These are phyloP conservation scores for Gyps fulvus DNA, from an alignment of 2,113 vertebrate species.

Conservation along the genomic window DNA sequence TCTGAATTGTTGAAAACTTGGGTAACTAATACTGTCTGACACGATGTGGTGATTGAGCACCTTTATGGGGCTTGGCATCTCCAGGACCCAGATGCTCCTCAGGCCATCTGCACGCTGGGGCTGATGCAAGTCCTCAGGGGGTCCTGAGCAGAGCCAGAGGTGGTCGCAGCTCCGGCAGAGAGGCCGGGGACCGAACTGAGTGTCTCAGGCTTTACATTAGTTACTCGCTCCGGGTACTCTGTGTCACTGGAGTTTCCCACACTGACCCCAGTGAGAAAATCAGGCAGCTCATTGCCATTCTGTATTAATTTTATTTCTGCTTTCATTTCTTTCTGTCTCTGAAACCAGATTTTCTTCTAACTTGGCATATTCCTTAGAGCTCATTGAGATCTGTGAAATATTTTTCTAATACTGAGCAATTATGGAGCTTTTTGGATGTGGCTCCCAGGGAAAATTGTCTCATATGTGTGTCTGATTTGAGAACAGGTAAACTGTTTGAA, in stretches of 20 bases:
- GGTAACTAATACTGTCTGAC: not conserved
- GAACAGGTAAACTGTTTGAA: not conserved
- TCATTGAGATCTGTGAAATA: not conserved
- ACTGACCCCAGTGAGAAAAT: not conserved
- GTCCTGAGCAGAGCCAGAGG: not conserved
- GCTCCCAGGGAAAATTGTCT: not conserved
- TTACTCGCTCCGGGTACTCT: not conserved
- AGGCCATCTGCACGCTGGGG: not conserved
- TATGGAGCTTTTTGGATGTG: not conserved
- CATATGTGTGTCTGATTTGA: not conserved
- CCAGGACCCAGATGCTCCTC: not conserved
- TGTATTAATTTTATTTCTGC: not conserved
- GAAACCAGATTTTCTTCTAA: not conserved
- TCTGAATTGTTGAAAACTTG: not conserved
- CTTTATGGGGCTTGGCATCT: not conserved
- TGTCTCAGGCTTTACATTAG: not conserved
- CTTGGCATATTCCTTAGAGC: not conserved
- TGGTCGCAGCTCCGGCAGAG: not conserved
- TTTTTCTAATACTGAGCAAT: not conserved
- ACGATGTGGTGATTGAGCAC: not conserved
- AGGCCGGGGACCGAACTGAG: not conserved
- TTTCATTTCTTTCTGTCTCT: not conserved
- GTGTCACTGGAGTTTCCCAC: not conserved
- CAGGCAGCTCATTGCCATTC: not conserved
- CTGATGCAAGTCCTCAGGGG: not conserved